A percentile compares a stretch with the other conserved stretches of the same genome.
Evolutionary conservation across 2,888 invertebrate genomes (phyloP).

Genomic region (Kryphioiulus occultus): DNA sequence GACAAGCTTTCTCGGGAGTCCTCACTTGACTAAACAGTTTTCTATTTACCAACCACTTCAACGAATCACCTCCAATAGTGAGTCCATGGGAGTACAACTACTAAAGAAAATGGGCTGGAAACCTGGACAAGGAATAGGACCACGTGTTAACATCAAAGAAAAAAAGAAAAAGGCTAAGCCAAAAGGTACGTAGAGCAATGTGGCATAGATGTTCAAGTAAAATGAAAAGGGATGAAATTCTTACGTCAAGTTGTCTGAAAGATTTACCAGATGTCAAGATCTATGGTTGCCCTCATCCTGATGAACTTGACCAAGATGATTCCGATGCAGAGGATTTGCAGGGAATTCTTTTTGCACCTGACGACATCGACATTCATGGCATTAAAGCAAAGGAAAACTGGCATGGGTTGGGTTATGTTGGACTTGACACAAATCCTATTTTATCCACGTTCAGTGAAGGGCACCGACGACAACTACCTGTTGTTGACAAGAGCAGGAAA

Average conservation of each 20-base stretch:
- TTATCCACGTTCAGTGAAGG: constrained; percentile 47
- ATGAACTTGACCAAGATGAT: constrained; percentile 35
- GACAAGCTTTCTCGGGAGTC: background rate
- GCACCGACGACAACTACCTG: constrained; percentile 57
- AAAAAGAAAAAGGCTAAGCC: background rate
- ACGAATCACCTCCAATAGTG: constrained; percentile 66
- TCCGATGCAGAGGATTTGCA: constrained; percentile 57
- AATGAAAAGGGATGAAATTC: background rate
- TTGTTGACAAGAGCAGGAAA: constrained; percentile 71
- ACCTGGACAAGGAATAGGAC: constrained; percentile 84
- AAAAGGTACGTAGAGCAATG: background rate
- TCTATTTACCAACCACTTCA: background rate
- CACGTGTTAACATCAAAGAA: constrained; percentile 61
- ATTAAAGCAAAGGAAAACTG: constrained; percentile 79
- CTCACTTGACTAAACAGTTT: background rate
- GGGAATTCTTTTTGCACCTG: constrained; percentile 74
- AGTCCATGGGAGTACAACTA: constrained; percentile 86
- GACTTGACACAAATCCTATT: constrained; percentile 57
- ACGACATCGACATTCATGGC: constrained; percentile 75
- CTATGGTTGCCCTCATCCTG: constrained; percentile 64
- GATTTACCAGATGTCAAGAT: constrained; percentile 59
- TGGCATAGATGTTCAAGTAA: too few relatives aligned
- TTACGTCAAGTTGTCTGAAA: background rate
- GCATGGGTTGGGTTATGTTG: constrained; percentile 66
- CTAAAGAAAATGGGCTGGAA: constrained; percentile 92